Percentiles rank a stretch among this genome's conserved stretches.
Conservation (phyloP, 2,113 vertebrate genomes). For the Carollia perspicillata region DNA sequence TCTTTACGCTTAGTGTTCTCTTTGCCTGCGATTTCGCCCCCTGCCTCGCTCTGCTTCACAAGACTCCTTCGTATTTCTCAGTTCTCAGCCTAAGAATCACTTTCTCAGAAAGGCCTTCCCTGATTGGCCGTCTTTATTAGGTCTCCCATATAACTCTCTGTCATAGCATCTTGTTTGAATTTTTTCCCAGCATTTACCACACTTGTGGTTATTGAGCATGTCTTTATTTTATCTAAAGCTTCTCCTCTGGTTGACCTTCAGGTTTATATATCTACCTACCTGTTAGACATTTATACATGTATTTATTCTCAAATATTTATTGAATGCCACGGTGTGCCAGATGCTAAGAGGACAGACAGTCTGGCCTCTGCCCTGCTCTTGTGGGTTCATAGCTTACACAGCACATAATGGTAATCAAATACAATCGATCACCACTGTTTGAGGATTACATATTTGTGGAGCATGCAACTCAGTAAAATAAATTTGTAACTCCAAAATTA, state of each 20-base stretch:
- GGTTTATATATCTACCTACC: background rate
- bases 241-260: background rate
- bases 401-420: background rate
- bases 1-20: background rate
- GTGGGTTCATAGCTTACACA: background rate
- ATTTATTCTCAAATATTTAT: constrained; percentile 1
- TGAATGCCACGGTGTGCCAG: background rate
- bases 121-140: background rate
- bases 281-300: background rate
- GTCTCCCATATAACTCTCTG: background rate
- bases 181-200: background rate
- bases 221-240: background rate
- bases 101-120: background rate
- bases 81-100: background rate
- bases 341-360: background rate
- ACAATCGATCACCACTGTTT: background rate
- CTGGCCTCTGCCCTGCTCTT: background rate
- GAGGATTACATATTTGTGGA: background rate
- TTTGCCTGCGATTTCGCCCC: background rate
- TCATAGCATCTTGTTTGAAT: background rate
- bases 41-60: rapidly evolving
- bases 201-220: background rate
- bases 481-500: background rate
- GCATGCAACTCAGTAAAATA: background rate
- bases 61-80: background rate